phyloP scores from a whole-genome alignment of 2,797 vertebrate genomes.

The Propithecus perrieri region DNA sequence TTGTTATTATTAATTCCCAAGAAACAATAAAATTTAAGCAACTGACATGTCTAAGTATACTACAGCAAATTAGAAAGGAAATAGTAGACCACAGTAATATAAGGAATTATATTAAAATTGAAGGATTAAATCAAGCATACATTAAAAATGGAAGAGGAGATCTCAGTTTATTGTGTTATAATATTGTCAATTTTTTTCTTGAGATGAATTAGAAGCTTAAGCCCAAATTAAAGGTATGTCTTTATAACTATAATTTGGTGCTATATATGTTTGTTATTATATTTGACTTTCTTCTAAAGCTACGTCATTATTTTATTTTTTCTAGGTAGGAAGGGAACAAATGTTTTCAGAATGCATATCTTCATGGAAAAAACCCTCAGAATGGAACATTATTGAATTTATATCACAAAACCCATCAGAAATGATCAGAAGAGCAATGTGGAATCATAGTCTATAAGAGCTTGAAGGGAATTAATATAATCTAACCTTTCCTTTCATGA shows the following conservation, averaged over 20 bases:
- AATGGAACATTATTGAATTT: neutral
- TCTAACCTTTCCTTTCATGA: neutral
- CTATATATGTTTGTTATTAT: neutral
- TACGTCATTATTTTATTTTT: neutral
- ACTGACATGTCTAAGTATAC: neutral
- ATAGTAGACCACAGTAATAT: neutral
- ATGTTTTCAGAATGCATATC: neutral
- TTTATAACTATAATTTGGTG: neutral
- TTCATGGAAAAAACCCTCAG: neutral
- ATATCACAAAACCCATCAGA: neutral
- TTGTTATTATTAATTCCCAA: neutral
- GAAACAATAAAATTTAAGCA: neutral
- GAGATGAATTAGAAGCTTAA: neutral
- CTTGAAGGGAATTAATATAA: neutral
- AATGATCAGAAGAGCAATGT: neutral
- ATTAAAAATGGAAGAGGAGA: constrained; percentile 13
- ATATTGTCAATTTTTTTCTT: neutral
- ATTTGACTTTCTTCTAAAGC: neutral
- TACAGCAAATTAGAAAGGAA: neutral
- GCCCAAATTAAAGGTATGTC: neutral
- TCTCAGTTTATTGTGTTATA: neutral
- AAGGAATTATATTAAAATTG: neutral
- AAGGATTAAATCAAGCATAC: constrained; percentile 24
- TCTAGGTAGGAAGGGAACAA: neutral
- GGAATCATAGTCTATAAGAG: neutral